phyloP scores from a whole-genome alignment of 2,888 invertebrate species.

The Zonitis immaculata region DNA sequence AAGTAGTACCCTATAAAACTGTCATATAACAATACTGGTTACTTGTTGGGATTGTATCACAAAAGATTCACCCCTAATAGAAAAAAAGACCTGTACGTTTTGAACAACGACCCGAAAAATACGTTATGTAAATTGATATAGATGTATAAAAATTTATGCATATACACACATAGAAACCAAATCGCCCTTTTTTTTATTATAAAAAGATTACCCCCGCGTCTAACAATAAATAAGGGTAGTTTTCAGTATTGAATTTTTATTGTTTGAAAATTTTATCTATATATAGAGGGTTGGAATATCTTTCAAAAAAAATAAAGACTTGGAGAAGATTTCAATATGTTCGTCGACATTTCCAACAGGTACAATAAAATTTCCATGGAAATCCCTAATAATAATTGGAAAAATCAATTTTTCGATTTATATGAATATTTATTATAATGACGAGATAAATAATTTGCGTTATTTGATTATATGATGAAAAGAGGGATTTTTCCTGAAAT shows the following conservation, averaged over 20 bases:
- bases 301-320: conserved; percentile 12
- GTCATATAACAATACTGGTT: conserved; percentile 21
- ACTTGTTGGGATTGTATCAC: conserved; percentile 15
- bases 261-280: not conserved
- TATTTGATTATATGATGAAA: not conserved
- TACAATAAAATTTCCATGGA: too few species aligned
- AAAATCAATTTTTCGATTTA: too few species aligned
- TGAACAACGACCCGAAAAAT: conserved; percentile 18
- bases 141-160: conserved; percentile 12
- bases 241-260: not conserved
- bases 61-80: conserved; percentile 18
- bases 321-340: too few species aligned
- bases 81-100: conserved; percentile 20
- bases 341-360: too few species aligned
- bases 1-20: conserved; percentile 21
- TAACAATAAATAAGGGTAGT: not conserved
- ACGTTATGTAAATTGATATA: conserved; percentile 25
- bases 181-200: conserved; percentile 6
- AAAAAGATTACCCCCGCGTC: conserved; percentile 1
- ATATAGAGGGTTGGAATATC: conserved; percentile 6
- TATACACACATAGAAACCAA: conserved; percentile 1
- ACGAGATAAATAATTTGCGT: conserved; percentile 5
- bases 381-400: not conserved
- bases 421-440: too few species aligned
- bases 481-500: conserved; percentile 19